Evolutionary conservation across 2,113 vertebrate genomes (phyloP).

Genomic region (Dolichallabes microphthalmus): DNA sequence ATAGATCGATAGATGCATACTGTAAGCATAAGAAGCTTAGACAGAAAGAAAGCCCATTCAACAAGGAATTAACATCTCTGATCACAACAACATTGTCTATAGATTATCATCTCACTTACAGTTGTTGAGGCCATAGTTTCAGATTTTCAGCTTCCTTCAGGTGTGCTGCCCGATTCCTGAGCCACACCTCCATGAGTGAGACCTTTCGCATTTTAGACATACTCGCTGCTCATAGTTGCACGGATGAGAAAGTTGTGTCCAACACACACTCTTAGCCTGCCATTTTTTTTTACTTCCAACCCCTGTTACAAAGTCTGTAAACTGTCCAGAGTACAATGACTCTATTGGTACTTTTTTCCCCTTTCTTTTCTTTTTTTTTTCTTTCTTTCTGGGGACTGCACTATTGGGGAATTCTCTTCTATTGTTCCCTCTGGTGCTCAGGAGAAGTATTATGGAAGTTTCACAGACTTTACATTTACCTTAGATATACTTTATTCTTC

Average conservation of each 20-base stretch:
- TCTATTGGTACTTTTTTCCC: background rate
- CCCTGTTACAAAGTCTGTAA: background rate
- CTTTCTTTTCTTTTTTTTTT: background rate
- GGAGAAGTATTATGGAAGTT: background rate
- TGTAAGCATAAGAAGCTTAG: too few species aligned
- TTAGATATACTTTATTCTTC: background rate
- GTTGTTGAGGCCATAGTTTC: slow-evolving; percentile 46
- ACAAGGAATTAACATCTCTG: too few species aligned
- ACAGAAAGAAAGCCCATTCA: too few species aligned
- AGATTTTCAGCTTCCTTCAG: slow-evolving; percentile 39
- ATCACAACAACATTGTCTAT: too few species aligned
- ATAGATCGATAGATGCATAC: too few species aligned
- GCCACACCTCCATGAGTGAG: slow-evolving; percentile 40
- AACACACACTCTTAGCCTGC: background rate
- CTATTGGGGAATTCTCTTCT: background rate
- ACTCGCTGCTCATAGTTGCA: background rate
- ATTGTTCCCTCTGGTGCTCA: background rate
- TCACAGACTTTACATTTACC: background rate
- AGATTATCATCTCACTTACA: slow-evolving; percentile 47
- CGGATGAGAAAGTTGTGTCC: background rate
- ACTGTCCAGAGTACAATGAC: slow-evolving; percentile 15
- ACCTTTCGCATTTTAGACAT: slow-evolving; percentile 34
- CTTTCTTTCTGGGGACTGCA: background rate
- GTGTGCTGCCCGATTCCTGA: slow-evolving; percentile 20
- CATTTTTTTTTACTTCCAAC: too few species aligned